Base-by-base conservation (phyloP, 2,797 vertebrate genomes). In the Bovichtus diacanthus region DNA sequence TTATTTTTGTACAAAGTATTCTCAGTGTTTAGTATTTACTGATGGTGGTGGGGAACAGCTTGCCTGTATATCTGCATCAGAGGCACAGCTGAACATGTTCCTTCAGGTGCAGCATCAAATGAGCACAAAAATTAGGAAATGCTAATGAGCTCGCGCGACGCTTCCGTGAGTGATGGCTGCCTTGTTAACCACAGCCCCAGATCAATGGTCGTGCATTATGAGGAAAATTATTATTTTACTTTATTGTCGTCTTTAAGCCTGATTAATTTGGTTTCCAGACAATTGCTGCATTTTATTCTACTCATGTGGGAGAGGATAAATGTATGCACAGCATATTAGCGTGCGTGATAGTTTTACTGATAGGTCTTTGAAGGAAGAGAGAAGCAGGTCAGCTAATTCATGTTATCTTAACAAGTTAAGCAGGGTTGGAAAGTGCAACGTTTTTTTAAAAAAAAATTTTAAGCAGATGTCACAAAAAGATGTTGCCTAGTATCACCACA, bases 61-160 rank as follows among this genome's bases (percentile, higher is more conserved):
- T 47, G 69, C 69, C 58, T 67, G 55, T 68, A 39, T 49, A 27
- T 65, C 46, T 68, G n/a, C 56, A 78, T 77, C 58, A 53, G 59
- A 73, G 80, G 70, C 65, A 65, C 74, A 75, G 73, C 38, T 53
- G 53, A 85, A 61, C 25, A 70, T 34, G 36, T 76, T 87, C 72
- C 67, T 77, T 84, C 83, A 87, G 86, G 83, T 87, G 70, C 71
- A 76, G 70, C 81, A 80, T 85, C 72, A 88, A 82, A 88, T 82
- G 68, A 83, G 78, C 51, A 59, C 68, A 68, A 49, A 80, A 71
- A 68, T 75, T 73, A 80, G 73, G 54, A 69, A 69, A 84, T 67
- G 64, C 56, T 92, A 86, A 87, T 85, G 82, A 89, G 80, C 43
- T 66, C 70, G 63, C 1, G 3, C 23, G 16, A 50, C 55, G 58